Base-by-base conservation (phyloP, 2,113 vertebrate species). In the Xenopus tropicalis region DNA sequence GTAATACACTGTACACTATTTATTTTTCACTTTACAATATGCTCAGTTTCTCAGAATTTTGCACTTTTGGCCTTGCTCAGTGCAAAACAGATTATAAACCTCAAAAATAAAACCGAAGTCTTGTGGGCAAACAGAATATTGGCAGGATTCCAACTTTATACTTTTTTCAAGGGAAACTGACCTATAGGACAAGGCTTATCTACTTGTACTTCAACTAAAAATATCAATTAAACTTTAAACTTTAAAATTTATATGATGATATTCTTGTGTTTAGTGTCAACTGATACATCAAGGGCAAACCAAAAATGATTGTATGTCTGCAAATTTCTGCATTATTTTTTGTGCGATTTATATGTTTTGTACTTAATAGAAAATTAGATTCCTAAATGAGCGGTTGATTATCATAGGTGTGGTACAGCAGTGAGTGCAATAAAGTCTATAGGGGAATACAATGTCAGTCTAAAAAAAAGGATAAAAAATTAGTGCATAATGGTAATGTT, bases 381-480 rank as follows among this genome's bases (percentile, higher is more conserved):
- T 98, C 97, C 93, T 95, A 87, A 88, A 80, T 88, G 91, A 90
- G 89, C 89, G 88, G 92, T 93, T 97, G 94, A 98, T 98, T 96
- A 98, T 96, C 94, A 94, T 98, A 98, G 92, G 92, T 91, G 92
- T 90, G 92, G 96, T 95, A 94, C 89, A 91, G 92, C 93, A 93
- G 88, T 86, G 87, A 93, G 88, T 93, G 93, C 95, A 97, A 96
- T 95, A 95, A 97, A 98, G 96, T 96, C 95, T 95, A 97, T 98
- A 97, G 92, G 93, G 92, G 94, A 97, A 97, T 98, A 98, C 96
- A 98, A 95, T 98, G 94, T 98, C 93, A 96, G 94, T 98, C 95
- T 95, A 94, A 93, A 92, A 90, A 88, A 91, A 93, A 88, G 92
- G 91, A 93, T 94, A 95, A 97, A 95, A 93, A 95, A 93, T 96